A percentile compares a stretch with the other conserved stretches of the same genome.
Conservation (phyloP, 2,113 vertebrate genomes). For the Myodes glareolus region DNA sequence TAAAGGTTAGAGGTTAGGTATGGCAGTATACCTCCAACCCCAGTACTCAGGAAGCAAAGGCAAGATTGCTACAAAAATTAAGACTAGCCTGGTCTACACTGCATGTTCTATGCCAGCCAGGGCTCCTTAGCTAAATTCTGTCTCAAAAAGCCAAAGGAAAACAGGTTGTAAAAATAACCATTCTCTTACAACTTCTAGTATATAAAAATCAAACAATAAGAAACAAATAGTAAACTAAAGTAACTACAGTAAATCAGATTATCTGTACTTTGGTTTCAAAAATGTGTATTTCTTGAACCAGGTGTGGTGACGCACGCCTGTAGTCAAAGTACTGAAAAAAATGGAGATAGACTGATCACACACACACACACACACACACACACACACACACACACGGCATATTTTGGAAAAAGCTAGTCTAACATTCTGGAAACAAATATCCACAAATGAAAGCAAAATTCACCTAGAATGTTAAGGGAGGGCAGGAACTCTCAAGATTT, state of each 20-base stretch:
- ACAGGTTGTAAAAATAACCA: not conserved
- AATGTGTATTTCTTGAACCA: not conserved
- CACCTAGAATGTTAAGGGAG: not conserved
- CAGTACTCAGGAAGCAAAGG: not conserved
- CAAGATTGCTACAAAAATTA: not conserved
- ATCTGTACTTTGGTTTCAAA: constrained; percentile 24
- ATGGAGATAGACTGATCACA: not conserved
- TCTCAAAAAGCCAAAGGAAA: not conserved
- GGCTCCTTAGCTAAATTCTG: not conserved
- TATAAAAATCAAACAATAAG: constrained; percentile 26
- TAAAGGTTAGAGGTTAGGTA: not conserved
- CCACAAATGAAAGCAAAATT: constrained; percentile 46
- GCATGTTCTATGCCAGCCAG: not conserved
- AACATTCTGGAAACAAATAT: not conserved
- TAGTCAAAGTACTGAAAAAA: not conserved
- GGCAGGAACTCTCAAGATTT: not conserved
- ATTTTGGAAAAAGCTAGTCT: no score
- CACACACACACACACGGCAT: not conserved
- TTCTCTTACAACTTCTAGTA: not conserved
- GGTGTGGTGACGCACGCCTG: not conserved
- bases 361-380: not conserved
- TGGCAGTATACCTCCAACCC: not conserved
- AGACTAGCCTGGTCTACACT: not conserved
- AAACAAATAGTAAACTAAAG: constrained; percentile 40
- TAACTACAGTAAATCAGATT: constrained; percentile 25